Percentiles rank a stretch among this genome's conserved stretches.
phyloP scores from a whole-genome alignment of 2,113 vertebrate genomes.

The Poecile atricapillus region DNA sequence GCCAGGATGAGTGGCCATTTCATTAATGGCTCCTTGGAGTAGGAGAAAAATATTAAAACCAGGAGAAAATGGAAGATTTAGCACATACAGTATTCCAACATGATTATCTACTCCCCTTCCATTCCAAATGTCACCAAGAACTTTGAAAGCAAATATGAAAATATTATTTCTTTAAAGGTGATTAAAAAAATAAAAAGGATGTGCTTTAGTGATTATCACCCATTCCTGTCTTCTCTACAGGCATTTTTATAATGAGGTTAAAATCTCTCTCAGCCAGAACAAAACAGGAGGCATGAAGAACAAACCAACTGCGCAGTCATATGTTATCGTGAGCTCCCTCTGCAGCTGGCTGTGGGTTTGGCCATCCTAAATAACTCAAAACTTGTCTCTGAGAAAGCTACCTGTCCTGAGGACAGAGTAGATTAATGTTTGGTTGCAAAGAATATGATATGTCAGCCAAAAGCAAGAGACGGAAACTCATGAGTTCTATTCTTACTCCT shows the following conservation, averaged over 20 bases:
- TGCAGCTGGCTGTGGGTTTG: background rate
- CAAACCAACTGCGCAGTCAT: background rate
- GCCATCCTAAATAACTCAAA: background rate
- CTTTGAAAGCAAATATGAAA: background rate
- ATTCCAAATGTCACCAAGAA: background rate
- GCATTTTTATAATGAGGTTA: background rate
- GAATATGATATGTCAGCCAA: background rate
- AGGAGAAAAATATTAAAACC: background rate
- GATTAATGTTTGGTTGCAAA: background rate
- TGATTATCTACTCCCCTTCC: background rate
- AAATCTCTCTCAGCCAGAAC: background rate
- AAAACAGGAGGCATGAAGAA: background rate
- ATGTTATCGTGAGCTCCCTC: background rate
- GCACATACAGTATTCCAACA: background rate
- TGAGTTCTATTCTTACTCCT: background rate
- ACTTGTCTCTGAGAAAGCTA: background rate
- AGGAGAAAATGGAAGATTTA: background rate
- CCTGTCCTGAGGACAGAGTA: background rate
- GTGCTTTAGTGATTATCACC: background rate
- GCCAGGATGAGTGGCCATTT: slow-evolving; percentile 94
- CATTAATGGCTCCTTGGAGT: slow-evolving; percentile 89
- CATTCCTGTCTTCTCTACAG: background rate
- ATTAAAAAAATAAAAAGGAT: background rate
- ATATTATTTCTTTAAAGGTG: background rate
- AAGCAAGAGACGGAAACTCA: background rate